phyloP scores from a whole-genome alignment of 2,113 vertebrate species.

The Myrmophylax atrothorax region DNA sequence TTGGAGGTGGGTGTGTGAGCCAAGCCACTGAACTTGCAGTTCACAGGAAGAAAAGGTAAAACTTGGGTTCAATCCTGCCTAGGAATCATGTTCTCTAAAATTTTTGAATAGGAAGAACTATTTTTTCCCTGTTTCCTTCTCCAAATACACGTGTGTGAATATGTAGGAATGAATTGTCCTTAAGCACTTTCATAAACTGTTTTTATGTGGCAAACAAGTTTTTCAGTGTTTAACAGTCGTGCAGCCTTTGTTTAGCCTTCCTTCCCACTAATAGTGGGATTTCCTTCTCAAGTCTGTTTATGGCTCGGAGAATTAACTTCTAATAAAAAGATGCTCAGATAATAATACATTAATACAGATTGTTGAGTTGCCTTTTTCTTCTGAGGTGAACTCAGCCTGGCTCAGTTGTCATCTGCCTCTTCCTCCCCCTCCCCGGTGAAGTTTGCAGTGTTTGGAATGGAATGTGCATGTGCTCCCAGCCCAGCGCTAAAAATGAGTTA shows the following conservation, averaged over 20 bases:
- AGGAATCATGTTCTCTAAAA: background rate
- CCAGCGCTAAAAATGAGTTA: background rate
- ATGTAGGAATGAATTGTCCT: background rate
- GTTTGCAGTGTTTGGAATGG: background rate
- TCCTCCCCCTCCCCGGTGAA: background rate
- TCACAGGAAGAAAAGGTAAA: background rate
- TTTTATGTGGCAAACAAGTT: constrained; percentile 24
- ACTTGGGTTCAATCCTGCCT: background rate
- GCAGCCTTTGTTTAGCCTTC: constrained; percentile 38
- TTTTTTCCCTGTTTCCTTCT: background rate
- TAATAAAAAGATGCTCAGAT: background rate
- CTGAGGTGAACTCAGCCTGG: background rate
- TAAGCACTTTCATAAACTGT: background rate
- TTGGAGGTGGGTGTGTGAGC: background rate
- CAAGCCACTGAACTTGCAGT: background rate
- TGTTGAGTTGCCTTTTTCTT: background rate
- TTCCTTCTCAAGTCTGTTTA: constrained; percentile 50
- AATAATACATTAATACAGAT: background rate
- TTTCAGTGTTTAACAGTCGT: constrained; percentile 8
- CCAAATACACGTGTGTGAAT: background rate
- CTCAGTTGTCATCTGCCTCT: background rate
- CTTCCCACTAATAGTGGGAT: constrained; percentile 29
- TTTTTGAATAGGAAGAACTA: background rate
- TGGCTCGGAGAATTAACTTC: constrained; percentile 51
- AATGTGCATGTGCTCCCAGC: constrained; percentile 35